Evolutionary conservation across 2,797 vertebrate genomes (phyloP).

Genomic region (Moxostoma hubbsi): DNA sequence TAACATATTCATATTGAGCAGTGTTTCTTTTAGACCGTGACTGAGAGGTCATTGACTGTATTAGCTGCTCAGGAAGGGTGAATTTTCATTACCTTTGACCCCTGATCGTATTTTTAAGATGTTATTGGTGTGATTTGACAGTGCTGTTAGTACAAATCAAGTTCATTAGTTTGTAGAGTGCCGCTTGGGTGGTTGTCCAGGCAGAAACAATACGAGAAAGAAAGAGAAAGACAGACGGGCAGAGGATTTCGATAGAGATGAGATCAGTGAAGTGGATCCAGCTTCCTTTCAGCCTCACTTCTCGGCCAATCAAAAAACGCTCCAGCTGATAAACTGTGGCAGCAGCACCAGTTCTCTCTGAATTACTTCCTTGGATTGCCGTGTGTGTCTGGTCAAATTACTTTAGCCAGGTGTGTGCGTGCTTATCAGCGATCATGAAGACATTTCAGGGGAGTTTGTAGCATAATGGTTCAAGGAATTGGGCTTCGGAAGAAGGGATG

Average conservation of each 20-base stretch:
- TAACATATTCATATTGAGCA: conserved; percentile 6
- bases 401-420: conserved; percentile 23
- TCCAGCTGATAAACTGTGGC: conserved; percentile 10
- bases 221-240: not conserved
- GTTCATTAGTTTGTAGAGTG: conserved; percentile 40
- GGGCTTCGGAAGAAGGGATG: conserved; percentile 9
- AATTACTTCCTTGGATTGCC: conserved; percentile 38
- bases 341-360: conserved; percentile 20
- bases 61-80: not conserved
- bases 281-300: conserved; percentile 45
- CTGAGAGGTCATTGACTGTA: conserved; percentile 7
- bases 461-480: conserved; percentile 2
- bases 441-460: not conserved
- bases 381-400: conserved; percentile 2
- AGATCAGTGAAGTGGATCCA: conserved; percentile 40
- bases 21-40: not conserved
- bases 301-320: conserved; percentile 36
- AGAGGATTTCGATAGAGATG: not conserved
- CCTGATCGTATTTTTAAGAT: conserved; percentile 25
- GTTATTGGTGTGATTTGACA: conserved; percentile 38
- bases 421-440: not conserved
- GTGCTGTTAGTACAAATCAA: conserved; percentile 35
- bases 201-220: conserved; percentile 3
- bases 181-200: not conserved
- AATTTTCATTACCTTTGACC: conserved; percentile 13